These are phyloP conservation scores for Oryctolagus cuniculus DNA, from an alignment of 2,113 vertebrate species.

Conservation along the genomic window mOryCun1.1 NC_091433.1:154540001-154540500, in stretches of 20 bases:
- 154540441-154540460: too few relatives aligned
- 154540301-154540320: not conserved
- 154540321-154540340: not conserved
- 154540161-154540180: conserved; percentile 35
- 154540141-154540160: not conserved
- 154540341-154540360: not conserved
- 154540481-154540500: too few relatives aligned
- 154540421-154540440: too few relatives aligned
- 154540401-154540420: too few relatives aligned
- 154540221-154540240: conserved; percentile 26
- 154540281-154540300: not conserved
- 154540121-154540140: not conserved
- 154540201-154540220: conserved; percentile 57
- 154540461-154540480: too few relatives aligned
- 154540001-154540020: too few relatives aligned
- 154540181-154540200: conserved; percentile 39
- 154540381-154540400: not conserved
- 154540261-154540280: not conserved
- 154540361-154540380: not conserved
- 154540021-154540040: too few relatives aligned
- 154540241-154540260: not conserved
- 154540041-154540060: too few relatives aligned
- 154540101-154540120: too few relatives aligned
- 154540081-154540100: too few relatives aligned
- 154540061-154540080: too few relatives aligned